Conservation (phyloP, 2,888 invertebrate species). For the Gortyna flavago region DNA sequence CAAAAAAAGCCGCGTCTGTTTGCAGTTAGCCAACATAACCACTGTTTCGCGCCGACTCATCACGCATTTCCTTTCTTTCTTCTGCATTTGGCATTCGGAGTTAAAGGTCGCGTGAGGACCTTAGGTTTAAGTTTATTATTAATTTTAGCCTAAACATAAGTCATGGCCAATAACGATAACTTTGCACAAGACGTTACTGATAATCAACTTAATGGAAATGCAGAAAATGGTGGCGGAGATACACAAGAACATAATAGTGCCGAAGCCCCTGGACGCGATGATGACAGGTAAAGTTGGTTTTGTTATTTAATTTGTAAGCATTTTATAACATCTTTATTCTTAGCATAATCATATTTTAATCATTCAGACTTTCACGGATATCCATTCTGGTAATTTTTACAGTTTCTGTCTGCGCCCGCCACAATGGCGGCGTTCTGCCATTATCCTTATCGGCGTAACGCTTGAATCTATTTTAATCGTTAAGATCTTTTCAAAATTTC, state of each 20-base stretch:
- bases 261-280: conserved; percentile 94
- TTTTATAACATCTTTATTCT: conserved; percentile 39
- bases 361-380: conserved; percentile 53
- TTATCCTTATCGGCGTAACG: conserved; percentile 80
- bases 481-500: conserved; percentile 86
- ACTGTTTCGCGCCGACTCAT: conserved; percentile 83
- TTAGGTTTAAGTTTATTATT: conserved; percentile 87
- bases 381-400: conserved; percentile 77
- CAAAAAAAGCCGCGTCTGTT: conserved; percentile 77
- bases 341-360: conserved; percentile 55
- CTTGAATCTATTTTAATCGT: conserved; percentile 84
- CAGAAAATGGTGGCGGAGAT: conserved; percentile 92
- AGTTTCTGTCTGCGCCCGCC: conserved; percentile 77
- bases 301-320: conserved; percentile 47
- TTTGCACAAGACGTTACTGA: conserved; percentile 94
- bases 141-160: conserved; percentile 90
- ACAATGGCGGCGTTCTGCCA: conserved; percentile 88
- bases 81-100: conserved; percentile 89
- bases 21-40: conserved; percentile 76
- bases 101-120: conserved; percentile 88
- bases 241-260: conserved; percentile 93
- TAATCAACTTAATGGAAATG: conserved; percentile 91
- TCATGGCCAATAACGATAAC: conserved; percentile 94
- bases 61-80: conserved; percentile 83
- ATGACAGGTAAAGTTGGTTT: conserved; percentile 92